Evolutionary conservation across 2,113 vertebrate genomes (phyloP).

Genomic region (Phainopepla nitens): DNA sequence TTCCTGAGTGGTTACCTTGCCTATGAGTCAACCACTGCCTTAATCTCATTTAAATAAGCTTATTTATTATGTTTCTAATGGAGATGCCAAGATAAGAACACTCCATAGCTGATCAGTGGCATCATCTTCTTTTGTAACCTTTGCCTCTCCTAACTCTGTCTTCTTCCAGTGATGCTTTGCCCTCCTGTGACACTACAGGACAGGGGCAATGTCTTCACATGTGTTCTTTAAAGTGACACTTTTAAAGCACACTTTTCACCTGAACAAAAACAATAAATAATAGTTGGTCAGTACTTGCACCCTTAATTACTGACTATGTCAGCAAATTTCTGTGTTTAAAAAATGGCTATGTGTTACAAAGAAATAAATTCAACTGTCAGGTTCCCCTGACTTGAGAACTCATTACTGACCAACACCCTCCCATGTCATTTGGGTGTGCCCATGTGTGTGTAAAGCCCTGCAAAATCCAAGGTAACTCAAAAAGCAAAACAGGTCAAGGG

Average conservation of each 20-base stretch:
- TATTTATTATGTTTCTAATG: neutral
- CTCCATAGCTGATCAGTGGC: neutral
- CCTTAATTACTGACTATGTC: neutral
- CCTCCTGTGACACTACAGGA: neutral
- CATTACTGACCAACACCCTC: conserved; percentile 25
- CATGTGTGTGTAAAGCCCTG: neutral
- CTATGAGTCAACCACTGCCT: neutral
- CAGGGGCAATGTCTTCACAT: neutral
- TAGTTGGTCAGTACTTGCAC: neutral
- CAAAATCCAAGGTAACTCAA: neutral
- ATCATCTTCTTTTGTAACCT: neutral
- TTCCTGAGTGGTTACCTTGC: neutral
- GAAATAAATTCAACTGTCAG: neutral
- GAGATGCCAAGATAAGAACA: neutral
- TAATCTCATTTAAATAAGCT: neutral
- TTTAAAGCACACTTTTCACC: neutral
- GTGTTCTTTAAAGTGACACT: neutral
- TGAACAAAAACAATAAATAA: neutral
- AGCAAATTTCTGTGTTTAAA: neutral
- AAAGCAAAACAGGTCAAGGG: neutral
- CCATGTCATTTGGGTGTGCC: conserved; percentile 16
- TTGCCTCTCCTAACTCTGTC: neutral
- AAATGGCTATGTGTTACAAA: neutral
- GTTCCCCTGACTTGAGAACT: neutral
- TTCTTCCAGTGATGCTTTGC: neutral